Percentiles rank a stretch among this genome's conserved stretches.
Evolutionary conservation across 2,797 vertebrate species (phyloP).

Genomic region (Sciurus carolinensis): DNA sequence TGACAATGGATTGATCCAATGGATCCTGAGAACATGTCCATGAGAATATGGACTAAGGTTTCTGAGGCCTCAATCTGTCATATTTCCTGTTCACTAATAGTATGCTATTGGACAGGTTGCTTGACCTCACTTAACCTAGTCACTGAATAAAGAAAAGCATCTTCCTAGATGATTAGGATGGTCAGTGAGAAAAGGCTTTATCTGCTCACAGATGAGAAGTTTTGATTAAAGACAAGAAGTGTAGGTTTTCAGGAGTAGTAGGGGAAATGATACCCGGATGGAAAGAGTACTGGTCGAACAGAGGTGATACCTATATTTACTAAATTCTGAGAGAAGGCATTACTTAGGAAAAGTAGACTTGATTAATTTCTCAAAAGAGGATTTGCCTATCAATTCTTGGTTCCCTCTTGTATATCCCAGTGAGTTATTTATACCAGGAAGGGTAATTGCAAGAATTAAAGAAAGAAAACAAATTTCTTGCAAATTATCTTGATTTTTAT

Average conservation of each 20-base stretch:
- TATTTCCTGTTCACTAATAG: not conserved
- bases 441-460: not conserved
- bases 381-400: not conserved
- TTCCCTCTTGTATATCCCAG: not conserved
- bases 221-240: not conserved
- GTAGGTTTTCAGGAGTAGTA: not conserved
- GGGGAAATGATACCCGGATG: not conserved
- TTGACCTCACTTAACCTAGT: not conserved
- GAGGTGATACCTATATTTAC: not conserved
- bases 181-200: not conserved
- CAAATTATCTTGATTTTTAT: constrained; percentile 44
- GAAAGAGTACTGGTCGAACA: not conserved
- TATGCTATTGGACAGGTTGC: not conserved
- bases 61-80: not conserved
- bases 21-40: not conserved
- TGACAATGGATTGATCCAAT: not conserved
- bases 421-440: not conserved
- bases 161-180: not conserved
- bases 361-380: not conserved
- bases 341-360: not conserved
- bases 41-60: not conserved
- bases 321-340: not conserved
- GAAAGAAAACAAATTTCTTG: not conserved
- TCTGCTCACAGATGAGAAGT: not conserved
- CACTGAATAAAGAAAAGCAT: not conserved